phyloP scores from a whole-genome alignment of 2,113 vertebrate species.

The Mionectes macconnelli region DNA sequence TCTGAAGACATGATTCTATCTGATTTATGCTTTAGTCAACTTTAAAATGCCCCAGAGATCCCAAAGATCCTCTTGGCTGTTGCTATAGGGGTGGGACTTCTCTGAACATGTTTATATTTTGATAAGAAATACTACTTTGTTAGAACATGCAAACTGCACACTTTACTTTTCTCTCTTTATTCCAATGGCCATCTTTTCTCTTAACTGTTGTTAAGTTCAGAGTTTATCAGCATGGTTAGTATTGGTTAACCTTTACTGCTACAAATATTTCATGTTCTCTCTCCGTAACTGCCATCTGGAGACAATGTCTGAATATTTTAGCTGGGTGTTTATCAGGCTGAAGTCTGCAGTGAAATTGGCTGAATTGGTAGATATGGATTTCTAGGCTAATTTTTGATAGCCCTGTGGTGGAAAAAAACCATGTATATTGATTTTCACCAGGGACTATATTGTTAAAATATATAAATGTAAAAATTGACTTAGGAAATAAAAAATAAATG shows the following conservation, averaged over 20 bases:
- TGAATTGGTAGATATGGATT: background rate
- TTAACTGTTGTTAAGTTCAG: constrained; percentile 6
- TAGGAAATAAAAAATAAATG: constrained; percentile 54
- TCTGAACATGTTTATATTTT: constrained; percentile 6
- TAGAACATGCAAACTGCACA: background rate
- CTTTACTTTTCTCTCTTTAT: background rate
- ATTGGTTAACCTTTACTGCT: background rate
- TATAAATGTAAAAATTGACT: constrained; percentile 64
- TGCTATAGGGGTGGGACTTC: background rate
- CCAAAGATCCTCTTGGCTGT: constrained; percentile 22
- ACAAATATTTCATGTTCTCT: background rate
- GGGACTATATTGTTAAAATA: constrained; percentile 52
- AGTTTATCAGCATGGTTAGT: constrained; percentile 9
- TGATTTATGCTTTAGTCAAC: constrained; percentile 16
- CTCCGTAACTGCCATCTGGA: background rate
- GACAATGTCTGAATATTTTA: background rate
- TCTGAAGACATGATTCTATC: background rate
- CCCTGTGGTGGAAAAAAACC: background rate
- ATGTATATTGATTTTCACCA: background rate
- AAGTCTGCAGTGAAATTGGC: background rate
- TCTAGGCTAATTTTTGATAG: background rate
- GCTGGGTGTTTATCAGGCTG: background rate
- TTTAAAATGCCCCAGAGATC: constrained; percentile 11
- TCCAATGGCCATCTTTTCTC: background rate
- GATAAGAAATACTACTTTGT: constrained; percentile 15